A percentile compares a stretch with the other conserved stretches of the same genome.
Evolutionary conservation across 30 jellyfish, hydroid and myxozoan species (phyloP).

Genomic region (Aurelia sp.): DNA sequence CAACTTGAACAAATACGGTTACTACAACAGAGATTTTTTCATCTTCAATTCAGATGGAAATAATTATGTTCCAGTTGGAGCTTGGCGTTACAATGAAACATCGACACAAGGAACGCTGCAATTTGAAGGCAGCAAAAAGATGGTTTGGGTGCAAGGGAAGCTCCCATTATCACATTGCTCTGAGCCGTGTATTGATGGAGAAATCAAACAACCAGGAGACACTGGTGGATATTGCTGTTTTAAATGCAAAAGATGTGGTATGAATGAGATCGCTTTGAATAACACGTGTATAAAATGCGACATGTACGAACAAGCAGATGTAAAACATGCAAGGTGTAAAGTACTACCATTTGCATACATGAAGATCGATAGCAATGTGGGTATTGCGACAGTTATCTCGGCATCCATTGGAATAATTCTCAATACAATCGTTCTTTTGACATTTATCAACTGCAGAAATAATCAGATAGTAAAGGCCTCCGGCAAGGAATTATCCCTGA

Average conservation of each 20-base stretch:
- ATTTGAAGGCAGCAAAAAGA: not conserved
- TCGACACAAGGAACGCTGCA: not conserved
- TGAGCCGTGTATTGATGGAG: conserved; percentile 48
- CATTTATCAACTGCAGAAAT: conserved; percentile 22
- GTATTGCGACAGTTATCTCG: conserved; percentile 1
- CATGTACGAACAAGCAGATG: not conserved
- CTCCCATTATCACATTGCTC: conserved; percentile 56
- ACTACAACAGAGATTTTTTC: not conserved
- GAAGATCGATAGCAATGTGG: not conserved
- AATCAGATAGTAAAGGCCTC: conserved; percentile 67
- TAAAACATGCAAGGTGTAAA: conserved; percentile 13
- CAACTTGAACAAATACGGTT: not conserved
- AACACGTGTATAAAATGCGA: conserved; percentile 39
- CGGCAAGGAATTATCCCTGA: conserved; percentile 51
- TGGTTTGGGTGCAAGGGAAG: not conserved
- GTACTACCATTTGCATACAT: conserved; percentile 16
- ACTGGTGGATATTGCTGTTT: conserved; percentile 38
- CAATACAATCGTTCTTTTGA: conserved; percentile 37
- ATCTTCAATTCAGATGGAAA: conserved; percentile 18
- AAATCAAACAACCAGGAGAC: not conserved
- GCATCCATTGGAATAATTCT: conserved; percentile 36
- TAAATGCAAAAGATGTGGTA: conserved; percentile 20
- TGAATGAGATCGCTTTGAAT: not conserved
- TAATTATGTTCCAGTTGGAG: not conserved
- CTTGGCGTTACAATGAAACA: conserved; percentile 12